Conservation (phyloP, 2,113 vertebrate species). For the Sphyrna mokarran region DNA sequence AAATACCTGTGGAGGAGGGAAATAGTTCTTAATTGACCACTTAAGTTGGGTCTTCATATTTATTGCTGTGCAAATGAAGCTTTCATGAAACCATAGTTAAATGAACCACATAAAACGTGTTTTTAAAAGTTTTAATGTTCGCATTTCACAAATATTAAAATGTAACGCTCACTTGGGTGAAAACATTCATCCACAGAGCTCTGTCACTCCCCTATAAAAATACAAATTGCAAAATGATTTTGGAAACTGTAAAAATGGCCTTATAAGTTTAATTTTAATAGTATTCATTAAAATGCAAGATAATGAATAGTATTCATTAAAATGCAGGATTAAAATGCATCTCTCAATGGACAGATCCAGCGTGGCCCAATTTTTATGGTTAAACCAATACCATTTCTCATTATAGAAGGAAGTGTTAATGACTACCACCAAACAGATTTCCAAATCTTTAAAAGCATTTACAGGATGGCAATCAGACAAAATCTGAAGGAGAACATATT, state of each 20-base stretch:
- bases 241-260: neutral
- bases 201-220: neutral
- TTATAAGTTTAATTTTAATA: neutral
- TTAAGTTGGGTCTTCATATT: too few relatives aligned
- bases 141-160: neutral
- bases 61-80: too few relatives aligned
- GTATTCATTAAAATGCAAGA: neutral
- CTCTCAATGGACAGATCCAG: neutral
- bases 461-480: neutral
- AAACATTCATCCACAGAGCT: neutral
- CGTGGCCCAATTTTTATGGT: neutral
- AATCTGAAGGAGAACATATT: neutral
- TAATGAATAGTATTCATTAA: neutral
- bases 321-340: too few relatives aligned
- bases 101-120: neutral
- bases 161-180: neutral
- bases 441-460: neutral
- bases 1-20: too few relatives aligned
- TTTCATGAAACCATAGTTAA: neutral
- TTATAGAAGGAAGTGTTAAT: neutral
- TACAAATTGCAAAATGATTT: neutral
- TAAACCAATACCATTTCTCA: neutral
- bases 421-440: neutral
- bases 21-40: too few relatives aligned
- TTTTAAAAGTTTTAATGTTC: neutral